Percentiles rank a stretch among this genome's conserved stretches.
These are phyloP conservation scores for Sceloporus tristichus DNA, from an alignment of 2,113 vertebrate species.

Conservation along the genomic window DNA sequence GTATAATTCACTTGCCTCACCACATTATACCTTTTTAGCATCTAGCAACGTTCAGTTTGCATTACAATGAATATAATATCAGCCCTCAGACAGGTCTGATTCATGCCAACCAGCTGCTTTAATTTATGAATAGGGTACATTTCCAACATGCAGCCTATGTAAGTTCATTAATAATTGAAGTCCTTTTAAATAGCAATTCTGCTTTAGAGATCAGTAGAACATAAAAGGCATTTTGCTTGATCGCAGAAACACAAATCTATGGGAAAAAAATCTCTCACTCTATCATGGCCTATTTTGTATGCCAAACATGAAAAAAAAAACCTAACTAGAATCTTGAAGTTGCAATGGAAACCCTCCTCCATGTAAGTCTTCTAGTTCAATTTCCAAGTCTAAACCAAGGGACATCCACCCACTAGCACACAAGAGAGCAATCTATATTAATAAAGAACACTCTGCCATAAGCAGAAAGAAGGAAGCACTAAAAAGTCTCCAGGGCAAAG, in stretches of 20 bases:
- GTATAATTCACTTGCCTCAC: background rate
- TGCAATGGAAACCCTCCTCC: background rate
- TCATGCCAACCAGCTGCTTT: constrained; percentile 49
- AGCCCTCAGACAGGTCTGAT: constrained; percentile 27
- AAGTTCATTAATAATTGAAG: constrained; percentile 58
- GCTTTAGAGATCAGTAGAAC: constrained; percentile 59
- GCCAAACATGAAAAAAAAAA: background rate
- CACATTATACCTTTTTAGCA: constrained; percentile 13
- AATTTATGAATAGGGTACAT: constrained; percentile 60
- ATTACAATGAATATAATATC: constrained; percentile 43
- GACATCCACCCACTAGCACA: background rate
- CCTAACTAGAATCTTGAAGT: background rate
- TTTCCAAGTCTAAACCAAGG: background rate
- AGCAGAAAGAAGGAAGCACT: background rate
- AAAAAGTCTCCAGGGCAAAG: background rate
- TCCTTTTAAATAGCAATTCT: constrained; percentile 52
- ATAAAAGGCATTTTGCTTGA: constrained; percentile 54
- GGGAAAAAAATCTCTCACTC: background rate
- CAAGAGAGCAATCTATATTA: background rate
- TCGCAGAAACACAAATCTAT: constrained; percentile 1
- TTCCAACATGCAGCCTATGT: constrained; percentile 54
- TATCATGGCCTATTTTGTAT: background rate
- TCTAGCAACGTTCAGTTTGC: constrained; percentile 31
- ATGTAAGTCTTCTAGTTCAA: background rate
- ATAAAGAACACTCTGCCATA: background rate